Conservation (phyloP, 2,797 vertebrate genomes). For the Acrossocheilus fasciatus region DNA sequence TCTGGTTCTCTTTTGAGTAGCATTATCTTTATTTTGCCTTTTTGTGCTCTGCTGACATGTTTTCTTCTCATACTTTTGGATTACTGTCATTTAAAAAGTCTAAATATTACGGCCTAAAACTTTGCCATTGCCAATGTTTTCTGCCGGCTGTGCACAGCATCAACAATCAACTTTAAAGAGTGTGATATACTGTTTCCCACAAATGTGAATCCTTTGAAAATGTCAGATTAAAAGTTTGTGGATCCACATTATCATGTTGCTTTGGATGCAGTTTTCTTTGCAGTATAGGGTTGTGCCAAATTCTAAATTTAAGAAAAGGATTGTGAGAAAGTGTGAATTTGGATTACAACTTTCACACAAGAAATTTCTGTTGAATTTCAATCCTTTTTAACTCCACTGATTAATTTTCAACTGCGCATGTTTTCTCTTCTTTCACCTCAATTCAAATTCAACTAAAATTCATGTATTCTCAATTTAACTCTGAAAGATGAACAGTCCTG, state of each 20-base stretch:
- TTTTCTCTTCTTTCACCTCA: not conserved
- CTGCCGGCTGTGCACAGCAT: conserved; percentile 12
- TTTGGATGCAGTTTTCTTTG: not conserved
- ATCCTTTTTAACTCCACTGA: not conserved
- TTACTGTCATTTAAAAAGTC: conserved; percentile 33
- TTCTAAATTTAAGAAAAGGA: not conserved
- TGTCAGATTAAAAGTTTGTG: not conserved
- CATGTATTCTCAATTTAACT: not conserved
- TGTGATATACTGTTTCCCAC: not conserved
- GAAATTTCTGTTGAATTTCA: not conserved
- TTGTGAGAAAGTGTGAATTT: not conserved
- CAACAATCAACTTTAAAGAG: not conserved
- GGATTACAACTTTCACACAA: not conserved
- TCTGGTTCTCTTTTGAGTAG: not conserved
- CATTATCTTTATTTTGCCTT: not conserved
- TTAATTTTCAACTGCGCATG: not conserved
- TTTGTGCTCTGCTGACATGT: conserved; percentile 18
- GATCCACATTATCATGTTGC: not conserved
- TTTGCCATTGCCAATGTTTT: conserved; percentile 14
- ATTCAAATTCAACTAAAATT: not conserved
- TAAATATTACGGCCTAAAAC: not conserved
- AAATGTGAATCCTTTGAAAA: not conserved
- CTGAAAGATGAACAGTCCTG: not conserved
- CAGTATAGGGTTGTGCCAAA: not conserved
- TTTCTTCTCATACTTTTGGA: conserved; percentile 25